A percentile compares a stretch with the other conserved stretches of the same genome.
These are phyloP conservation scores for Knipowitschia caucasica DNA, from an alignment of 2,797 vertebrate genomes.

Conservation along the genomic window DNA sequence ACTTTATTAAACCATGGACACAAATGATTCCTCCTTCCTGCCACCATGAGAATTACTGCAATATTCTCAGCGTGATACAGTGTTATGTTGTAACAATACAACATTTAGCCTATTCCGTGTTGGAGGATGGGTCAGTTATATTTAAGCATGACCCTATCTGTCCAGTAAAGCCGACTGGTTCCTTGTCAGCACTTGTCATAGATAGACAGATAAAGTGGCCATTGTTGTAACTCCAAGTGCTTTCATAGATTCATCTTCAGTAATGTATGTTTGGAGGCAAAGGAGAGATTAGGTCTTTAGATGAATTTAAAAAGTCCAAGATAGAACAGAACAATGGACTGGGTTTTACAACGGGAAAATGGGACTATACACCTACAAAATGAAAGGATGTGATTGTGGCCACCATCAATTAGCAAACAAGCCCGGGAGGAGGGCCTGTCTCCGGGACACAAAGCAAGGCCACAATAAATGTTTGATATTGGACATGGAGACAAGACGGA, in stretches of 20 bases:
- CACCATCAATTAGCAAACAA: slow-evolving; percentile 91
- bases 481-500: slow-evolving; percentile 51
- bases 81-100: slow-evolving; percentile 20
- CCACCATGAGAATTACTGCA: slow-evolving; percentile 46
- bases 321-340: slow-evolving; percentile 88
- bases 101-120: background rate
- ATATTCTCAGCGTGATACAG: slow-evolving; percentile 57
- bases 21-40: slow-evolving; percentile 18
- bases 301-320: slow-evolving; percentile 93
- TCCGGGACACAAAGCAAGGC: slow-evolving; percentile 34
- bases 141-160: slow-evolving; percentile 42
- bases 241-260: slow-evolving; percentile 72
- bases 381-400: slow-evolving; percentile 83
- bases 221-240: slow-evolving; percentile 80
- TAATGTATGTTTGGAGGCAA: slow-evolving; percentile 75
- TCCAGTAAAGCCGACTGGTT: slow-evolving; percentile 61
- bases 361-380: slow-evolving; percentile 79
- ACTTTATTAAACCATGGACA: slow-evolving; percentile 59
- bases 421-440: slow-evolving; percentile 87
- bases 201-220: slow-evolving; percentile 61
- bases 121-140: slow-evolving; percentile 6
- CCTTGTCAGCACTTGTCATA: slow-evolving; percentile 70
- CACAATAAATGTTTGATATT: slow-evolving; percentile 58
- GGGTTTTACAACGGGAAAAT: slow-evolving; percentile 70
- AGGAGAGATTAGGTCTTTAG: slow-evolving; percentile 89